Conservation (phyloP, 1,140 invertebrate genomes). For the Cylas formicarius region DNA sequence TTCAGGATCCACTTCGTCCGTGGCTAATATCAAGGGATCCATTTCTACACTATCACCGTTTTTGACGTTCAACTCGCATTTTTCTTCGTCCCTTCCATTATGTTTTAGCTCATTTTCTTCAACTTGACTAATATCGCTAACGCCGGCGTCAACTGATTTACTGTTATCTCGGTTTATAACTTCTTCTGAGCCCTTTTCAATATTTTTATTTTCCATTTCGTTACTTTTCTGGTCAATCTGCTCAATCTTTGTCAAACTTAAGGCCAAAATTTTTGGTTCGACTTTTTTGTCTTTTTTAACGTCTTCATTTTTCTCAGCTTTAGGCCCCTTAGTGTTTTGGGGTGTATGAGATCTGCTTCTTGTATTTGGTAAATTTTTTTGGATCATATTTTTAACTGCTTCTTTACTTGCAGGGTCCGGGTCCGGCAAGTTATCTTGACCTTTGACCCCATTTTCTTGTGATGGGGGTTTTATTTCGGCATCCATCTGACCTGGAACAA, state of each 20-base stretch:
- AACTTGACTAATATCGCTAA: conserved; percentile 1
- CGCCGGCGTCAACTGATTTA: not conserved
- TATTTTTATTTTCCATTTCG: conserved; percentile 6
- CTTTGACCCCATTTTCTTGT: conserved; percentile 15
- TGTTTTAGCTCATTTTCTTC: conserved; percentile 1
- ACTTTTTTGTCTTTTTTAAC: conserved; percentile 14
- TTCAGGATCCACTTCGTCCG: conserved; percentile 37
- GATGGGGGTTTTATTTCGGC: conserved; percentile 6
- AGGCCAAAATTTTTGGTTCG: not conserved
- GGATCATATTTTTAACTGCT: conserved; percentile 2
- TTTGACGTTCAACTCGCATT: conserved; percentile 9
- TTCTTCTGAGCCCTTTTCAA: conserved; percentile 8
- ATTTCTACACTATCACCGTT: conserved; percentile 23
- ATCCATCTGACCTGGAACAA: conserved; percentile 10
- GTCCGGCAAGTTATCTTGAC: conserved; percentile 5
- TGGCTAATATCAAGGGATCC: conserved; percentile 31
- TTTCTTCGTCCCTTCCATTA: conserved; percentile 9
- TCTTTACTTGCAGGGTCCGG: not conserved
- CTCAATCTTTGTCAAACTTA: not conserved
- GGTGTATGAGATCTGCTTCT: conserved; percentile 20
- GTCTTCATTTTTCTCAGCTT: conserved; percentile 2
- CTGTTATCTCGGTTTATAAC: not conserved
- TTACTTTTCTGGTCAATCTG: not conserved
- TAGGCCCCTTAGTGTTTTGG: conserved; percentile 6
- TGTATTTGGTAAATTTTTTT: conserved; percentile 8